Base-by-base conservation (phyloP, 2,888 invertebrate genomes). In the Hedychridium roseum region DNA sequence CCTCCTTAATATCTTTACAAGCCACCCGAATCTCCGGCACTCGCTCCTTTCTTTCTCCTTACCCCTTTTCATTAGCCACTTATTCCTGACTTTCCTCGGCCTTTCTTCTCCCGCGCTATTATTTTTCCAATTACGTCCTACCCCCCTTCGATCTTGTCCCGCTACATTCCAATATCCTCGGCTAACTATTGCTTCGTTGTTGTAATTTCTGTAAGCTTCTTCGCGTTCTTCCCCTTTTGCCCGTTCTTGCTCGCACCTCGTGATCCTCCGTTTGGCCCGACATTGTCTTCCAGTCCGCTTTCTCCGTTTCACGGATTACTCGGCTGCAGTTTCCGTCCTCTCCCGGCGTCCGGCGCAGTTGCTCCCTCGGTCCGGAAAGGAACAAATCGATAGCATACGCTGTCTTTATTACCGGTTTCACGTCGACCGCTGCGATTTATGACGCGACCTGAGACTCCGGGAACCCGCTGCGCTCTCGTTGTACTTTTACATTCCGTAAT, bases 1-100 rank as follows among this genome's bases (percentile, higher is more conserved):
- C 66, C 65, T 66, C 68, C 73, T n/a, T 74, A 75, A 78, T 76
- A 76, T 76, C 73, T 71, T 73, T 69, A 71, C 68, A 62, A 63
- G 57, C 61, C 60, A 49, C 42, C 57, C 57, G 60, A 58, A 59
- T 66, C 65, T 64, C 64, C 54, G 51, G 54, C 57, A 54, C 53
- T 50, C 44, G 12, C 31, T 35, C 36, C 20, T 43, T 34, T 18
- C 16, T 17, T 15, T 9, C 23, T 42, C 21, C 12, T 34, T 31
- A 1, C 2, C 6, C 2, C 9, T 4, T 9, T 37, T 30, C 9
- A 5, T 40, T 40, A 2, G n/a, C 17, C 12, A 18, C n/a, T n/a
- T n/a, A n/a, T n/a, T n/a, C n/a, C n/a, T n/a, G n/a, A n/a, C n/a
- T n/a, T n/a, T n/a, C n/a, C n/a, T n/a, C n/a, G n/a, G n/a, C n/a